Evolutionary conservation across 2,888 invertebrate species (phyloP), one percentile per base, ranked within the genome.

Genomic region (Epinotia demarniana): DNA sequence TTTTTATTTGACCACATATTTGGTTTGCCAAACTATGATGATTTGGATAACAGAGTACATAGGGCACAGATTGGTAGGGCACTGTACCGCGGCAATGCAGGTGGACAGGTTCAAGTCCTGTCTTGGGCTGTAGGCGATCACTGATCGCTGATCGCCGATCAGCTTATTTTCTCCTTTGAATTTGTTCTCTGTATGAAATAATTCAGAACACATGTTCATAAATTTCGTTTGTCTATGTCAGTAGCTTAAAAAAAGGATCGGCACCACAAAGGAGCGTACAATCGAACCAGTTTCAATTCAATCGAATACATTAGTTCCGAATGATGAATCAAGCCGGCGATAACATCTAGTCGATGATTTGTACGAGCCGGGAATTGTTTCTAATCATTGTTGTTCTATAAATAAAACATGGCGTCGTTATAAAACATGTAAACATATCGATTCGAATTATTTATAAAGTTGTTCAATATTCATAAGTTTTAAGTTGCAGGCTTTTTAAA

Each of bases 281-380:
- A 80, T 81, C 78, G 75, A 84, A 89, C 88, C 78, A 83, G 89
- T 87, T 88, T 85, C 83, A 80, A 82, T 83, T 81, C 78, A 83
- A 80, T 82, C 83, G 84, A 82, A 84, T 83, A 84, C 83, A 86
- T 87, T 86, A 86, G 81, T 82, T 85, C 86, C 83, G 83, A 86
- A 86, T 88, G 88, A 90, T 90, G 82, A 86, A 90, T 89, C 84
- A 86, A 81, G 81, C 83, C 82, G 80, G 78, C 79, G 80, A 84
- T 80, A 77, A 76, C 79, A 81, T 77, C 78, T 79, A 66, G 39
- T 64, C 73, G 75, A 72, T 72, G 75, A 75, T 75, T 75, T 72
- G 75, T 75, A 67, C 49, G 60, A 66, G 75, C 23, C 64, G 23
- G 49, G 74, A 69, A 69, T 70, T 75, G 64, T 70, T 75, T 75